Conservation (phyloP, 2,797 vertebrate genomes). For the Pampus argenteus region DNA sequence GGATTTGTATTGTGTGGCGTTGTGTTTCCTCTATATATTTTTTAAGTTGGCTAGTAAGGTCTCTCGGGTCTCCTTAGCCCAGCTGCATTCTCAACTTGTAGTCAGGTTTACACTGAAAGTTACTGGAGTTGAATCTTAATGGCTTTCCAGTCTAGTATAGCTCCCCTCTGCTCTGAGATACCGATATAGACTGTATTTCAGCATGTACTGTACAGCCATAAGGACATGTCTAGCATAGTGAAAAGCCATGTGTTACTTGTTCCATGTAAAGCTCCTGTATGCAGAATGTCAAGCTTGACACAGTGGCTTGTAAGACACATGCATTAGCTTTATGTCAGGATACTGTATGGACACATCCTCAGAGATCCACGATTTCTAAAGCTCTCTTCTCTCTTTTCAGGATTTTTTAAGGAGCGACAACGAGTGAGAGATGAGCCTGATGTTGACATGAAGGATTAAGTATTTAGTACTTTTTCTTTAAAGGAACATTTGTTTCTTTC, state of each 20-base stretch:
- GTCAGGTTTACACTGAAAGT: constrained; percentile 72
- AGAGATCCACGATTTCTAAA: constrained; percentile 42
- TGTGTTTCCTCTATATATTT: constrained; percentile 70
- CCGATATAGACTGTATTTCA: constrained; percentile 38
- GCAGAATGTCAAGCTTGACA: constrained; percentile 24
- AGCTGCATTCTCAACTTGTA: constrained; percentile 77
- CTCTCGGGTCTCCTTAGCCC: constrained; percentile 72
- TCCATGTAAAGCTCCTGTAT: constrained; percentile 42
- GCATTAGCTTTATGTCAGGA: constrained; percentile 36
- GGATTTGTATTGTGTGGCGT: constrained; percentile 60
- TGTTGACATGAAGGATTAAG: constrained; percentile 45
- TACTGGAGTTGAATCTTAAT: constrained; percentile 74
- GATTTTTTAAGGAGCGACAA: constrained; percentile 22
- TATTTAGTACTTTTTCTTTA: too few relatives aligned
- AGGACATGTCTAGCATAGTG: constrained; percentile 33
- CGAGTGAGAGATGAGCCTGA: constrained; percentile 48
- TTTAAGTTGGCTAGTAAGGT: constrained; percentile 58
- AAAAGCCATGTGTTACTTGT: constrained; percentile 42
- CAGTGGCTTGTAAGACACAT: constrained; percentile 27
- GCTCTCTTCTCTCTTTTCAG: constrained; percentile 25
- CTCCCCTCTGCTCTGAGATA: constrained; percentile 33
- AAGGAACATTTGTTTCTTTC: constrained; percentile 28
- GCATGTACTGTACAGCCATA: constrained; percentile 28
- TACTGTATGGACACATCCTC: constrained; percentile 48
- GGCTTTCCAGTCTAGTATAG: constrained; percentile 41